Base-by-base conservation (phyloP, 2,888 invertebrate genomes). In the Cheilosia urbana region DNA sequence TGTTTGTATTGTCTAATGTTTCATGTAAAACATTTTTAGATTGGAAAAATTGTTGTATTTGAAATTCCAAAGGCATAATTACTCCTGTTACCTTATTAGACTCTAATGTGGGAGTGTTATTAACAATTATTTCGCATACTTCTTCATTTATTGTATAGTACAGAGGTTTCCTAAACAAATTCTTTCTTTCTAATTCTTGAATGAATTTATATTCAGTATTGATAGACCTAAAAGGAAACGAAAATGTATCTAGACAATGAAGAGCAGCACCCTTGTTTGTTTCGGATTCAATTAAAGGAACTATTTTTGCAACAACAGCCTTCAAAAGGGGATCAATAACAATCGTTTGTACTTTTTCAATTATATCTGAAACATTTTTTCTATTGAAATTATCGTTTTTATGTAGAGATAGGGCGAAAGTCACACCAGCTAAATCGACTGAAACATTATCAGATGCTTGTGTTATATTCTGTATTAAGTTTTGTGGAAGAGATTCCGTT, bases 61-160 rank as follows among this genome's bases (percentile, higher is more conserved):
- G 83, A 78, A 83, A 83, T 68, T 83, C 78, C 15, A 83, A 19
- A 2, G 83, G 75, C 78, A 84, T 78, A 11, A 84, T 75, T 40
- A 79, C 73, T 17, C 78, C 76, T 51, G 73, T 69, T 24, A 63
- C 47, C 60, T 78, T 79, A 57, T 84, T 78, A 13, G 78, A 58
- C 63, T 79, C 83, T 42, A 79, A 66, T 2, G 42, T 69, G 15
- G 78, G 83, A 6, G 68, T 30, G 47, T 75, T 71, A 51, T 84
- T 71, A 27, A 84, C 30, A 57, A 75, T 79, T 45, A 75, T 42
- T 69, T 81, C 63, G 47, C 58, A 82, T 45, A 82, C 58, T 66
- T 58, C 76, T 65, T 76, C 76, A 66, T 76, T 75, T 51, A 79
- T 79, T 19, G 75, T 79, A 21, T 75, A 78, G 55, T 60, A 80